phyloP scores from a whole-genome alignment of 2,888 invertebrate species.

The Temnothorax unifasciatus region DNA sequence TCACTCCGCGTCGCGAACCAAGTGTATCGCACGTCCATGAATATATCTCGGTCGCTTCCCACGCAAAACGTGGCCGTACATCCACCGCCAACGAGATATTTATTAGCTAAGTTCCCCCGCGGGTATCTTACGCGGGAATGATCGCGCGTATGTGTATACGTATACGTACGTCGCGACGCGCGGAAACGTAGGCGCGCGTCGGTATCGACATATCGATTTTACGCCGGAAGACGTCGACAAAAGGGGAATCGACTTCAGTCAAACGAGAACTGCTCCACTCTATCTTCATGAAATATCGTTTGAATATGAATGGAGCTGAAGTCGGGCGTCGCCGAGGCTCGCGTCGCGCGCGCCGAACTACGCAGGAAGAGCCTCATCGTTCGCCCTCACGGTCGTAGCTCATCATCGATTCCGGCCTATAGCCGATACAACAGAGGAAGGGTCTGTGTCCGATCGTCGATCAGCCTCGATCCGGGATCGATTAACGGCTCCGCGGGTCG shows the following conservation, averaged over 20 bases:
- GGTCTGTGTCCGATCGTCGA: conserved; percentile 44
- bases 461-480: conserved; percentile 38
- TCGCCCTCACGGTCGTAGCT: conserved; percentile 33
- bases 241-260: conserved; percentile 49
- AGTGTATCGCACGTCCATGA: conserved; percentile 25
- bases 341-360: conserved; percentile 8
- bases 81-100: conserved; percentile 36
- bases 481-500: not conserved
- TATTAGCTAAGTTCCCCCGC: conserved; percentile 27
- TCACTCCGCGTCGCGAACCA: not conserved
- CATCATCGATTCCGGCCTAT: conserved; percentile 38
- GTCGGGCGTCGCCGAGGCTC: conserved; percentile 5
- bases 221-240: conserved; percentile 50
- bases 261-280: conserved; percentile 40
- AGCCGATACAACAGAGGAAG: not conserved
- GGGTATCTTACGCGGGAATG: not conserved
- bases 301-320: conserved; percentile 47
- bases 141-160: not conserved
- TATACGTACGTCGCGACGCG: not conserved
- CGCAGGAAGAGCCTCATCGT: conserved; percentile 45
- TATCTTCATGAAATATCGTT: conserved; percentile 54
- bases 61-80: not conserved
- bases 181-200: conserved; percentile 27
- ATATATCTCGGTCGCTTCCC: conserved; percentile 24
- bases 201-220: conserved; percentile 52